Evolutionary conservation across 2,797 vertebrate genomes (phyloP).

Genomic region (Acestrorhynchus altus): DNA sequence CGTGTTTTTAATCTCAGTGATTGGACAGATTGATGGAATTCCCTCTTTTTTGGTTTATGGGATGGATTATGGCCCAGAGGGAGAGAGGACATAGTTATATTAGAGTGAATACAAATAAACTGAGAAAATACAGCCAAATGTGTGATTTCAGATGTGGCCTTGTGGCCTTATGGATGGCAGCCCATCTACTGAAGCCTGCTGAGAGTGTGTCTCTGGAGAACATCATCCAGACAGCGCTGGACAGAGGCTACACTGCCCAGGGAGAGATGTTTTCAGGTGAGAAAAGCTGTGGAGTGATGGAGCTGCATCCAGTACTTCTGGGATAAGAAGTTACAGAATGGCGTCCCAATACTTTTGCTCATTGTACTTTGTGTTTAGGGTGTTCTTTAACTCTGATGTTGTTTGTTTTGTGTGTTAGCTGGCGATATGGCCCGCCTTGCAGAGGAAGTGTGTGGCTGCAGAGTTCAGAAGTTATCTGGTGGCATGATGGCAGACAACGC

Average conservation of each 20-base stretch:
- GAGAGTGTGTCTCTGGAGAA: slow-evolving; percentile 71
- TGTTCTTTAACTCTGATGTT: neutral
- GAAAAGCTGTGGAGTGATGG: too few species aligned
- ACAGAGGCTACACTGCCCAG: slow-evolving; percentile 83
- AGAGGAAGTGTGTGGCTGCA: slow-evolving; percentile 80
- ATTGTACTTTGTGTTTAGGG: too few species aligned
- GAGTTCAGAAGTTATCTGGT: slow-evolving; percentile 76
- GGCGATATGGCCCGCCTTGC: slow-evolving; percentile 84
- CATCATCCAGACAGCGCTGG: slow-evolving; percentile 76
- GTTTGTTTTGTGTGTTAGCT: slow-evolving; percentile 68
- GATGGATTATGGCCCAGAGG: too few species aligned
- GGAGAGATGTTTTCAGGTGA: slow-evolving; percentile 96
- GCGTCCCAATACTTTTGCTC: too few species aligned
- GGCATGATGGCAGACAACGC: slow-evolving; percentile 81
- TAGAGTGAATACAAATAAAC: too few species aligned
- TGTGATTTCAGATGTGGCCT: slow-evolving; percentile 83
- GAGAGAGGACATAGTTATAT: too few species aligned
- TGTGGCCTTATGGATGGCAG: slow-evolving; percentile 92
- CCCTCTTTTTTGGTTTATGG: too few species aligned
- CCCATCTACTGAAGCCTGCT: slow-evolving; percentile 70
- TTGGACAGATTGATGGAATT: too few species aligned
- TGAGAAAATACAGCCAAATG: neutral
- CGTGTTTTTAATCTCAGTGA: too few species aligned
- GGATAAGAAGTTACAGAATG: too few species aligned
- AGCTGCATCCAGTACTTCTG: neutral